A percentile compares a stretch with the other conserved stretches of the same genome.
These are phyloP conservation scores for Marmota flaviventris DNA, from an alignment of 2,113 vertebrate species.

Conservation along the genomic window DNA sequence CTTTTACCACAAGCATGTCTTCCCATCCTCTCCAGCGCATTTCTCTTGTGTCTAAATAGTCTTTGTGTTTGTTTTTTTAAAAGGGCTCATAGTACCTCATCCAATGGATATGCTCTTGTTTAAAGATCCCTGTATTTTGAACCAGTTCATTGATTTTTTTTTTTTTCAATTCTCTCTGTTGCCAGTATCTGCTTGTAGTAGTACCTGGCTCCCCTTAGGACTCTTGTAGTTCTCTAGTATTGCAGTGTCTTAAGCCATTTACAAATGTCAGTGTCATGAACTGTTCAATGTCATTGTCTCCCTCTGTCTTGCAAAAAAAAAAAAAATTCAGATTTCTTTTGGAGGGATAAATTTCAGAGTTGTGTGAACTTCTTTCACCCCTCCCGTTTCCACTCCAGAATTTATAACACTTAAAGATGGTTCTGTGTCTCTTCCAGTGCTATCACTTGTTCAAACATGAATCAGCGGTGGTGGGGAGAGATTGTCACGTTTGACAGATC, in stretches of 20 bases:
- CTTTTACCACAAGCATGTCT: not conserved
- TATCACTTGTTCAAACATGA: conserved; percentile 53
- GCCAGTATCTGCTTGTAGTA: not conserved
- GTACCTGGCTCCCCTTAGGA: not conserved
- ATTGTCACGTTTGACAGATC: conserved; percentile 54
- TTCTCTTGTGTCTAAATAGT: conserved; percentile 57
- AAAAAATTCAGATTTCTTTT: conserved; percentile 33
- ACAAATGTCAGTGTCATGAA: conserved; percentile 27
- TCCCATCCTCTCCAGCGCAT: not conserved
- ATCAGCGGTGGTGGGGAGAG: conserved; percentile 61
- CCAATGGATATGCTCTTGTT: not conserved
- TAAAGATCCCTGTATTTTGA: conserved; percentile 53
- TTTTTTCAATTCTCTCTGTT: not conserved
- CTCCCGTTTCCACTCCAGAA: conserved; percentile 28
- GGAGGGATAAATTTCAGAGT: conserved; percentile 47
- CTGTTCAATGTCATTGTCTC: not conserved
- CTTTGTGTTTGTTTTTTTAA: conserved; percentile 53
- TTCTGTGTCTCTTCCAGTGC: not conserved
- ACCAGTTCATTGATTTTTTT: not conserved
- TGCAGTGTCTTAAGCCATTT: not conserved
- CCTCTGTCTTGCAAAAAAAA: not conserved
- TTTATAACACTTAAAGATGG: conserved; percentile 52
- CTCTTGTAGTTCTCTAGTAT: conserved; percentile 20
- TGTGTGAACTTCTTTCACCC: not conserved
- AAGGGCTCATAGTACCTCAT: conserved; percentile 3